Percentiles rank a stretch among this genome's conserved stretches.
Evolutionary conservation across 2,797 vertebrate species (phyloP).

Genomic region (Myripristis jacobus): DNA sequence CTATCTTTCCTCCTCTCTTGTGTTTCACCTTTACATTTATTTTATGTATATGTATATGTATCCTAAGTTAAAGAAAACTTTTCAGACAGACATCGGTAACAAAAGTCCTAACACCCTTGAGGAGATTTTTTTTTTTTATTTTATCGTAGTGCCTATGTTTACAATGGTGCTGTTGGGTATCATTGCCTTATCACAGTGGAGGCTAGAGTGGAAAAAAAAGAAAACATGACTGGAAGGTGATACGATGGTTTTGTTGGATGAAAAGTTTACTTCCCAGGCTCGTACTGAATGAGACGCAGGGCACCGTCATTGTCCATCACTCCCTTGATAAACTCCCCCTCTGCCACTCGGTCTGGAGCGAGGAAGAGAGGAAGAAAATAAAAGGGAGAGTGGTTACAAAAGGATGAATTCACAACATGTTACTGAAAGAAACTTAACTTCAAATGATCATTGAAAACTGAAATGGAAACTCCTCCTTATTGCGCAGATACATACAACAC

Average conservation of each 20-base stretch:
- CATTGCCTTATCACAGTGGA: neutral
- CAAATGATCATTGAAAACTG: neutral
- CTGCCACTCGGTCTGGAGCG: slow-evolving; percentile 75
- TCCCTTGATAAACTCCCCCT: slow-evolving; percentile 82
- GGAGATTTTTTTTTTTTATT: neutral
- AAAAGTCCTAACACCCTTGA: slow-evolving; percentile 9
- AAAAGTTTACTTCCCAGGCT: slow-evolving; percentile 63
- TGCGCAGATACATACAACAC: neutral
- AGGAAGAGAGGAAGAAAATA: neutral
- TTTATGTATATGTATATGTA: too few relatives aligned
- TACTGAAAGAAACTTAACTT: neutral
- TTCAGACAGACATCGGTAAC: neutral
- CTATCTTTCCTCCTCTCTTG: too few relatives aligned
- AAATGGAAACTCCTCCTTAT: neutral
- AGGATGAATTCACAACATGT: neutral
- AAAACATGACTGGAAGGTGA: neutral
- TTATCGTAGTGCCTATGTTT: neutral
- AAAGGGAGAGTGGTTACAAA: neutral
- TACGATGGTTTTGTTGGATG: neutral
- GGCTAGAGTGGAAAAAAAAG: neutral
- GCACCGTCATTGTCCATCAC: slow-evolving; percentile 76
- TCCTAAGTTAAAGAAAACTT: too few relatives aligned
- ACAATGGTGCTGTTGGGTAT: slow-evolving; percentile 8
- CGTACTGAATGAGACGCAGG: slow-evolving; percentile 82
- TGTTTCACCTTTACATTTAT: too few relatives aligned